Conservation (phyloP, 2,113 vertebrate species). For the Erythrocercus mccallii region DNA sequence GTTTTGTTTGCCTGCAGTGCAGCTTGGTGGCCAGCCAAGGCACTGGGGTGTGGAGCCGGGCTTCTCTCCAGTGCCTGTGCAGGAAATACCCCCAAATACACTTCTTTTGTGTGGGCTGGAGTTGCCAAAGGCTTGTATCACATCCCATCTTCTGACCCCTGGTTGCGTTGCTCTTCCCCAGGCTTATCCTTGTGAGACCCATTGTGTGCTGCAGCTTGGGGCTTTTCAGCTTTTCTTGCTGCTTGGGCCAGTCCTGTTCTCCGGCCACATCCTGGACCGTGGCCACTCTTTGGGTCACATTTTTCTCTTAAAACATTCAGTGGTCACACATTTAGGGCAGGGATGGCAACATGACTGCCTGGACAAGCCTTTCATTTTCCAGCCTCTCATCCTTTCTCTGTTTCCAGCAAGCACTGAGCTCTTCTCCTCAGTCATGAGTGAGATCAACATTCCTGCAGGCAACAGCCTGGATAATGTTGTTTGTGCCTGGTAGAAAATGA, state of each 20-base stretch:
- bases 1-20: constrained; percentile 46
- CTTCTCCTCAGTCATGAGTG: neutral
- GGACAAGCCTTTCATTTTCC: neutral
- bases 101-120: neutral
- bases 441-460: constrained; percentile 19
- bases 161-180: neutral
- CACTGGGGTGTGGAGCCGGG: constrained; percentile 29
- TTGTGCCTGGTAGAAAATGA: neutral
- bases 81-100: neutral
- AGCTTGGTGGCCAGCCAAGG: constrained; percentile 57
- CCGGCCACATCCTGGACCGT: rapidly evolving
- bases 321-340: neutral
- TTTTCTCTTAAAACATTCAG: neutral
- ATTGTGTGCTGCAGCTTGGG: neutral
- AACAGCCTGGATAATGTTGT: neutral
- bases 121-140: neutral
- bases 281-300: rapidly evolving
- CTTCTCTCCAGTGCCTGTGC: neutral
- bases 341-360: neutral
- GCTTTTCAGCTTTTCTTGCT: neutral
- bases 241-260: neutral
- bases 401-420: neutral
- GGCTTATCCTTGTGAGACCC: neutral
- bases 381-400: neutral
- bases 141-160: neutral